phyloP scores from a whole-genome alignment of 2,888 invertebrate genomes.

The Scaptomyza cyrtandrae region DNA sequence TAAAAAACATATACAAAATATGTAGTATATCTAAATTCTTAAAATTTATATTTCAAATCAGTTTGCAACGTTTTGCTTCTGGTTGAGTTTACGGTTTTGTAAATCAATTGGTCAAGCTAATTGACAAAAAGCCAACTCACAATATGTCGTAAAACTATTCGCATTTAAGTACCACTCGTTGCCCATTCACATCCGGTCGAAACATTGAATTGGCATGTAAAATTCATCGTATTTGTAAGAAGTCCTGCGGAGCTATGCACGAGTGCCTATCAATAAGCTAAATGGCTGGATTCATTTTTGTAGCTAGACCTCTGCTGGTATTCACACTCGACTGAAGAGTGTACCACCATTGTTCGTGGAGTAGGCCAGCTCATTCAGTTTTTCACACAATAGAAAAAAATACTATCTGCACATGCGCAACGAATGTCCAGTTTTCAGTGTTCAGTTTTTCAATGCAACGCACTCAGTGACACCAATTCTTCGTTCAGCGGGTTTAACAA shows the following conservation, averaged over 20 bases:
- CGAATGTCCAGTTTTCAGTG: slow-evolving; percentile 54
- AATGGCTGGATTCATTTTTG: slow-evolving; percentile 37
- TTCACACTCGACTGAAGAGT: slow-evolving; percentile 70
- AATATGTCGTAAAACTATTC: slow-evolving; percentile 44
- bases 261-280: slow-evolving; percentile 66
- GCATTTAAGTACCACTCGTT: slow-evolving; percentile 22
- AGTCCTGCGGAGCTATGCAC: slow-evolving; percentile 72
- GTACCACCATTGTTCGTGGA: slow-evolving; percentile 59
- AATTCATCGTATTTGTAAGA: slow-evolving; percentile 61
- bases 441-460: slow-evolving; percentile 38
- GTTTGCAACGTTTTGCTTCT: slow-evolving; percentile 20
- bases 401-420: slow-evolving; percentile 67
- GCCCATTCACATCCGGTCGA: slow-evolving; percentile 48
- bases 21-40: too few relatives aligned
- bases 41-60: background rate
- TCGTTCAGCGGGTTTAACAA: slow-evolving; percentile 21
- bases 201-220: slow-evolving; percentile 73
- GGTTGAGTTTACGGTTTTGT: slow-evolving; percentile 14
- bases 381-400: slow-evolving; percentile 49
- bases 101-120: slow-evolving; percentile 48
- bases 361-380: slow-evolving; percentile 65
- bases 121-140: slow-evolving; percentile 21
- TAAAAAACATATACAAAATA: too few relatives aligned
- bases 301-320: slow-evolving; percentile 58
- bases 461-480: slow-evolving; percentile 6